phyloP scores from a whole-genome alignment of 2,113 vertebrate genomes.

The Halcyon malimbica region DNA sequence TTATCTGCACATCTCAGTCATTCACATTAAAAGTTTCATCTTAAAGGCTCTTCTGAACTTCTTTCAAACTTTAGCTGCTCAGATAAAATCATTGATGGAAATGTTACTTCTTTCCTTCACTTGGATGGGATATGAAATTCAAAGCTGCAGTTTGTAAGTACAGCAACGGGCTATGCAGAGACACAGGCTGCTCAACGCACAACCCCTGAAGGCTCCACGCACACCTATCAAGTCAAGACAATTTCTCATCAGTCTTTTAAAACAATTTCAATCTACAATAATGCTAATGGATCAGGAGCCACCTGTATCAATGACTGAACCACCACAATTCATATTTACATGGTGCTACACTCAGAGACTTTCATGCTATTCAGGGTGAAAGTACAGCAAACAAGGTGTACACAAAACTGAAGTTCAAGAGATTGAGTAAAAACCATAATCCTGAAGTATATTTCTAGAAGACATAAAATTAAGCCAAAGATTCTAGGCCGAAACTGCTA shows the following conservation, averaged over 20 bases:
- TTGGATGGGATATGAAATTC: not conserved
- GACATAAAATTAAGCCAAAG: not conserved
- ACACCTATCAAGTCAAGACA: not conserved
- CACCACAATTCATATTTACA: not conserved
- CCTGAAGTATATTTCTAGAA: not conserved
- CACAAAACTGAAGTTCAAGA: not conserved
- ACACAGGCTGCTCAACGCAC: not conserved
- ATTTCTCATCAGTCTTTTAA: not conserved
- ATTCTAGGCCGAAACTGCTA: not conserved
- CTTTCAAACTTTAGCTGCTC: not conserved
- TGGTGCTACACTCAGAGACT: rapidly evolving
- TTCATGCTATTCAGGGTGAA: not conserved
- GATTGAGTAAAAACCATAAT: not conserved
- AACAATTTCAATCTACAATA: not conserved
- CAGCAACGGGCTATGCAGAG: not conserved
- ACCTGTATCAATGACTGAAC: not conserved
- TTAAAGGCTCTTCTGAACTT: not conserved
- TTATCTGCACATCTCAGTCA: not conserved
- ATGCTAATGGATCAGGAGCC: not conserved
- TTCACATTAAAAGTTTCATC: not conserved
- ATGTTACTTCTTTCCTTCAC: not conserved
- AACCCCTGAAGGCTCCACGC: rapidly evolving
- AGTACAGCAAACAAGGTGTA: rapidly evolving
- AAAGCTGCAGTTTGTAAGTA: not conserved
- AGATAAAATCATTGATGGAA: not conserved